Conservation (phyloP, 2,113 vertebrate genomes). For the Melanostigma gelatinosum region DNA sequence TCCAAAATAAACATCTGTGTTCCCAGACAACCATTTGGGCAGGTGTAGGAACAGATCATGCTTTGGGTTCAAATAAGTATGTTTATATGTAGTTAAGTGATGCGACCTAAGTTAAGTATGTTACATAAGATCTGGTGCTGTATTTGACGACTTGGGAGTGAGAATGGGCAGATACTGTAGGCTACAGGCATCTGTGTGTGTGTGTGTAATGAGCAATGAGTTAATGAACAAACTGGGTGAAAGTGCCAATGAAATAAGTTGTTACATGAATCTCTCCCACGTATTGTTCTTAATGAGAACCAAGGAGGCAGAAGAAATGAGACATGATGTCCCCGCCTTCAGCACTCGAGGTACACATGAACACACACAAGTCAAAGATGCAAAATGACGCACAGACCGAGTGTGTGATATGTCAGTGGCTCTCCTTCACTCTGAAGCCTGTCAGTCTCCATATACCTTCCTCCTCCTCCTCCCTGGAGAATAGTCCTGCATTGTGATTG, state of each 20-base stretch:
- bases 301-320: conserved; percentile 15
- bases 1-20: too few relatives aligned
- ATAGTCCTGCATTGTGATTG: conserved; percentile 57
- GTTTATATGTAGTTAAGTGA: too few relatives aligned
- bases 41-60: too few relatives aligned
- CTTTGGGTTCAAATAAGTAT: too few relatives aligned
- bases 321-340: conserved; percentile 10
- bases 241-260: conserved; percentile 74
- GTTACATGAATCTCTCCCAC: conserved; percentile 52
- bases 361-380: background rate
- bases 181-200: too few relatives aligned
- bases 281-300: background rate
- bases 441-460: conserved; percentile 22
- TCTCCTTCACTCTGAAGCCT: conserved; percentile 22
- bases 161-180: too few relatives aligned
- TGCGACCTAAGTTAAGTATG: too few relatives aligned
- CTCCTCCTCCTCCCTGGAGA: conserved; percentile 34
- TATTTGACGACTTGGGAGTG: too few relatives aligned
- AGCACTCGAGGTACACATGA: background rate
- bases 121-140: too few relatives aligned
- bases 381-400: background rate
- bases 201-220: conserved; percentile 15
- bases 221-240: conserved; percentile 76
- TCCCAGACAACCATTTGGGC: too few relatives aligned
- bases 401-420: conserved; percentile 6